Percentiles rank a stretch among this genome's conserved stretches.
Evolutionary conservation across 2,113 vertebrate species (phyloP).

Genomic region (Eurypyga helias): DNA sequence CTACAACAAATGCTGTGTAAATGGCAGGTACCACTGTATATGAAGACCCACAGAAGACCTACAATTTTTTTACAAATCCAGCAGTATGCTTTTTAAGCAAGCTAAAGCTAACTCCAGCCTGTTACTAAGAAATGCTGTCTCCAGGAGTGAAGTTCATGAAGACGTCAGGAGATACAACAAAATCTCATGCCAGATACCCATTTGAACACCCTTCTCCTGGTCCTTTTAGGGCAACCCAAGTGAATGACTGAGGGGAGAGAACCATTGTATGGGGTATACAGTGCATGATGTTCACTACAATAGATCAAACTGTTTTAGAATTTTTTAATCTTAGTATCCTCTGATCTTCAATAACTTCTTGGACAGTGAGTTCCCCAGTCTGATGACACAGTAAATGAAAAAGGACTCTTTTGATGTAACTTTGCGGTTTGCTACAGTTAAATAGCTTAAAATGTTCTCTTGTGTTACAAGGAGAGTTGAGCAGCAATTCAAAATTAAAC

Average conservation of each 20-base stretch:
- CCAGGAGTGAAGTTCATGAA: neutral
- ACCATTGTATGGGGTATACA: accelerated
- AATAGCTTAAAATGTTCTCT: neutral
- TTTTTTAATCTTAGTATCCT: neutral
- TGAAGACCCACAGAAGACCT: neutral
- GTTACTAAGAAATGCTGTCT: neutral
- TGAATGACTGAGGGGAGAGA: neutral
- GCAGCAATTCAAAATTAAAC: neutral
- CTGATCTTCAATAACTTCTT: neutral
- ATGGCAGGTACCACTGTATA: neutral
- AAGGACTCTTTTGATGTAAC: neutral
- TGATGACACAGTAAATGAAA: neutral
- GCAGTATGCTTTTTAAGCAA: neutral
- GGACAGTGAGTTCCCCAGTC: neutral
- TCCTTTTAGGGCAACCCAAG: neutral
- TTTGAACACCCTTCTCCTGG: neutral
- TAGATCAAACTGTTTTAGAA: neutral
- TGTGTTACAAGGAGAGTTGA: neutral
- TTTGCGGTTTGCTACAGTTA: neutral
- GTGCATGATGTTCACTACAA: neutral
- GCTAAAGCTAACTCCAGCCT: neutral
- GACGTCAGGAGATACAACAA: neutral
- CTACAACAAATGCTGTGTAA: neutral
- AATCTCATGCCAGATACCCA: neutral
- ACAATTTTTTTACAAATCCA: neutral